These are phyloP conservation scores for Athetis lepigone DNA, from an alignment of 2,888 invertebrate species.

Conservation along the genomic window DNA sequence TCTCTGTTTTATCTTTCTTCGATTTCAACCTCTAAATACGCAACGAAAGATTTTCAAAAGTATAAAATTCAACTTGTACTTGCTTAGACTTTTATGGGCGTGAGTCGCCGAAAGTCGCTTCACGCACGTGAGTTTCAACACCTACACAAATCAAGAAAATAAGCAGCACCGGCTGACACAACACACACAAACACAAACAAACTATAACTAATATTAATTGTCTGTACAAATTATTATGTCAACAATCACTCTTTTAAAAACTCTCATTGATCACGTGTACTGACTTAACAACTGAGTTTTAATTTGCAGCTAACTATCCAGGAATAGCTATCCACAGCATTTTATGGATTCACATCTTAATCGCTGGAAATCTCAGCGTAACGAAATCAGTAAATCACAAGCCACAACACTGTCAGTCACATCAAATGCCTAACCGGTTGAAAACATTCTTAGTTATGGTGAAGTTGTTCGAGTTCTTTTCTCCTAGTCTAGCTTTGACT, in stretches of 20 bases:
- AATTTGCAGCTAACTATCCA: not conserved
- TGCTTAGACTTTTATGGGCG: too few relatives aligned
- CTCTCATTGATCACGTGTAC: constrained; percentile 1
- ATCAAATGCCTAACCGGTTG: constrained; percentile 82
- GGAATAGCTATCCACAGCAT: not conserved
- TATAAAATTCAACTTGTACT: too few relatives aligned
- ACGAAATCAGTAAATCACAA: constrained; percentile 34
- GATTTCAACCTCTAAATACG: too few relatives aligned
- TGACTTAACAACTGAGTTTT: not conserved
- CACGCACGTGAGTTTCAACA: not conserved
- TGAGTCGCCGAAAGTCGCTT: not conserved
- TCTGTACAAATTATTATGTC: constrained; percentile 8
- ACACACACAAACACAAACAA: constrained; percentile 14
- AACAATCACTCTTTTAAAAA: constrained; percentile 8
- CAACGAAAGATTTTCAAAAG: too few relatives aligned
- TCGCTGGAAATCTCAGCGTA: not conserved
- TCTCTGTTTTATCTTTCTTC: too few relatives aligned
- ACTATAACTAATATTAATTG: constrained; percentile 1
- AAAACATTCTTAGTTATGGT: constrained; percentile 83
- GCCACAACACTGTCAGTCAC: constrained; percentile 1
- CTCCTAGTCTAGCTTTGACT: constrained; percentile 81
- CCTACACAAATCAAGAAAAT: constrained; percentile 12
- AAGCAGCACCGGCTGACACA: constrained; percentile 8
- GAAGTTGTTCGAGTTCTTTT: constrained; percentile 76
- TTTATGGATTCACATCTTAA: not conserved